Conservation (phyloP, 2,797 vertebrate species). For the Crenuchus spilurus region DNA sequence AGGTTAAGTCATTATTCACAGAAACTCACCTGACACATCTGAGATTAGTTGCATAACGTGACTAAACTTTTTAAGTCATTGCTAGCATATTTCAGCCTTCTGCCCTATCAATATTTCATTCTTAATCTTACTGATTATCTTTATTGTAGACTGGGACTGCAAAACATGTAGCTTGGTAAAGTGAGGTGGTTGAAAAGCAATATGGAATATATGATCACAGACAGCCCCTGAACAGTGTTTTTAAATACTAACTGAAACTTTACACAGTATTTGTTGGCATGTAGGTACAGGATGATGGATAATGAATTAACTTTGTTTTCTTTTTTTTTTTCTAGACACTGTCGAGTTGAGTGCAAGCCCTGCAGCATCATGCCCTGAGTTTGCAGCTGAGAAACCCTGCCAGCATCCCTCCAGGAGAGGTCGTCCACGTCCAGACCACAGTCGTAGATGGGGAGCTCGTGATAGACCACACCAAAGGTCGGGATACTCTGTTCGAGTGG, state of each 20-base stretch:
- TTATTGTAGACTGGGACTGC: background rate
- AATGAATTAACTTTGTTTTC: background rate
- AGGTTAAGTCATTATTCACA: too few species aligned
- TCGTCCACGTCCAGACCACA: slow-evolving; percentile 76
- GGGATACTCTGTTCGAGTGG: slow-evolving; percentile 57
- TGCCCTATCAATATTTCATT: background rate
- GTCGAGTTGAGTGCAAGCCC: slow-evolving; percentile 73
- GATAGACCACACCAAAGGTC: slow-evolving; percentile 70
- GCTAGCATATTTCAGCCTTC: background rate
- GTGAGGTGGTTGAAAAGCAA: too few species aligned
- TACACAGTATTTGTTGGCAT: too few species aligned
- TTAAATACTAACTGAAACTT: too few species aligned
- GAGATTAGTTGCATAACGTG: background rate
- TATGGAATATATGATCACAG: too few species aligned
- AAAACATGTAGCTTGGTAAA: background rate
- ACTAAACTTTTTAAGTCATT: background rate
- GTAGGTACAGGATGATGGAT: background rate
- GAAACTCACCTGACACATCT: background rate
- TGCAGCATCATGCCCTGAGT: slow-evolving; percentile 74
- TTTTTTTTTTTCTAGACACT: slow-evolving; percentile 61
- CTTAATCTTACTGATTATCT: background rate
- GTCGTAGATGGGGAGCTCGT: slow-evolving; percentile 71
- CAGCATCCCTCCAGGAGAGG: slow-evolving; percentile 75
- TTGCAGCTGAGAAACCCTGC: slow-evolving; percentile 72
- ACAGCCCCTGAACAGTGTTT: too few species aligned